Base-by-base conservation (phyloP, 2,888 invertebrate genomes). In the Falcaria lacertinaria region DNA sequence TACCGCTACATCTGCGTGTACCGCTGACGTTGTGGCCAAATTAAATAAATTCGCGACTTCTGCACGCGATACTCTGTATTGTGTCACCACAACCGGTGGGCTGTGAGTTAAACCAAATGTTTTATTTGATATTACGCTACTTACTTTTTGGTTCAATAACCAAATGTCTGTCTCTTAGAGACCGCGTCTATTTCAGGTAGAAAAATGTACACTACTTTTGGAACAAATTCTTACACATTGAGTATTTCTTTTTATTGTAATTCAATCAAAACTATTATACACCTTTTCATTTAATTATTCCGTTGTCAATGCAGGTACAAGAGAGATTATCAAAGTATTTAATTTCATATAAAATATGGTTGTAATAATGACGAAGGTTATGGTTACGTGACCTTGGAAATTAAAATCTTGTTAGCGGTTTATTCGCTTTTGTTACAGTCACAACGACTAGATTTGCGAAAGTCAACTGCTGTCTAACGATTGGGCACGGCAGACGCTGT, bases 401-500 rank as follows among this genome's bases (percentile, higher is more conserved):
- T 70, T 70, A 72, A 71, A 69, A 71, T 69, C 67, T 72, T 65
- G 69, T 74, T 72, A 67, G 65, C 56, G 64, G 65, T 72, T 72
- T 73, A 74, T 74, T 72, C 65, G 69, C 62, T 70, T 68, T 69
- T 67, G 72, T 69, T 60, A 62, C 60, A 69, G 64, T 70, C 62
- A 65, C 64, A 69, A 60, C 59, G 58, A 65, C 67, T 72, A 69
- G 71, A 75, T 80, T 83, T 67, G 78, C 80, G 67, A 82, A 78
- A 78, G 66, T 74, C 74, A 72, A 79, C 76, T 69, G 74, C 75
- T 75, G 74, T 76, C 76, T 74, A 72, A 77, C 75, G 66, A 69
- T 71, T 73, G 80, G 85, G 86, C 82, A 80, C 82, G 85, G 79
- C 82, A 69, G 58, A 57, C 47, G 49, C 52, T 57, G 74, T 69